phyloP scores from a whole-genome alignment of 2,888 invertebrate genomes.

The Parnassius orleans region DNA sequence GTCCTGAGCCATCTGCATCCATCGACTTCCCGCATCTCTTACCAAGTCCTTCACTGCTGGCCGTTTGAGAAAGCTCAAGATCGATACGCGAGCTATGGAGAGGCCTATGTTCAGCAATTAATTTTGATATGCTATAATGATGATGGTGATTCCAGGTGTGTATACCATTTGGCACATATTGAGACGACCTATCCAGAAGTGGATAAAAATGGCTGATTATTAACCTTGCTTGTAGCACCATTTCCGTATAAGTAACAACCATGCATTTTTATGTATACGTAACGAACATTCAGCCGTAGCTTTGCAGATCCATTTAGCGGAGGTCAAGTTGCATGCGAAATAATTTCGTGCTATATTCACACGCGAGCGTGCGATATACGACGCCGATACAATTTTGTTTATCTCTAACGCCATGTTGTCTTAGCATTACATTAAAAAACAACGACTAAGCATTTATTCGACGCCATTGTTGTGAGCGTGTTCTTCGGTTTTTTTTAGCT shows the following conservation, averaged over 20 bases:
- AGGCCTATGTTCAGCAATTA: no score
- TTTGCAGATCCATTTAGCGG: neutral
- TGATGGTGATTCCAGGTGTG: no score
- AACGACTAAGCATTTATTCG: conserved; percentile 6
- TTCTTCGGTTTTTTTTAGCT: neutral
- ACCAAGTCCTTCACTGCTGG: no score
- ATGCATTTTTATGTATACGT: conserved; percentile 1
- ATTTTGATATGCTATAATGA: no score
- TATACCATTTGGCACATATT: no score
- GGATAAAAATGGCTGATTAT: no score
- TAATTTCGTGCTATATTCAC: conserved; percentile 43
- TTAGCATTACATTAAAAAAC: conserved; percentile 12
- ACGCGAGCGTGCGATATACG: conserved; percentile 34
- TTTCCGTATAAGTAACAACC: neutral
- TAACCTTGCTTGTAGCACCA: neutral
- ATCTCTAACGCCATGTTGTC: conserved; percentile 24
- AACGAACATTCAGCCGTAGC: neutral
- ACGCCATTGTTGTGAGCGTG: conserved; percentile 6
- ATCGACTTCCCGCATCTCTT: no score
- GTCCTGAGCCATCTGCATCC: no score
- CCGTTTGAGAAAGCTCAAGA: no score
- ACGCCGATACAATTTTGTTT: conserved; percentile 28
- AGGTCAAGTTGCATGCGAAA: conserved; percentile 47
- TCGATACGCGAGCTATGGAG: no score
- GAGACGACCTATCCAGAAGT: no score